phyloP scores from a whole-genome alignment of 2,113 vertebrate genomes.

The Cromileptes altivelis region DNA sequence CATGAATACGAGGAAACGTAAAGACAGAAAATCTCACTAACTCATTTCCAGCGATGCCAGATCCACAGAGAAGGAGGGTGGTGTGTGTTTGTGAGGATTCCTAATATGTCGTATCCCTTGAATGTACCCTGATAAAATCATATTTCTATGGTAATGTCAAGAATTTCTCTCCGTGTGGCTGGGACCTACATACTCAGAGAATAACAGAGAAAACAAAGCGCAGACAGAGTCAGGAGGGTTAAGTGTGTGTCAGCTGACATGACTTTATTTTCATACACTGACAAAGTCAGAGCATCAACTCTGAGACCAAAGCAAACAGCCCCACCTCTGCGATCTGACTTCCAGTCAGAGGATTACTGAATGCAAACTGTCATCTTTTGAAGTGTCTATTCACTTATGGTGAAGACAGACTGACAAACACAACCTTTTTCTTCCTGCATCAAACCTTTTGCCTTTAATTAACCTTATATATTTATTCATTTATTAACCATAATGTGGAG shows the following conservation, averaged over 20 bases:
- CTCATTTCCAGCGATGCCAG: neutral
- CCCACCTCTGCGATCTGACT: slow-evolving; percentile 5
- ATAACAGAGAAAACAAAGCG: neutral
- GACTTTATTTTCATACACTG: slow-evolving; percentile 13
- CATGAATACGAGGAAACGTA: neutral
- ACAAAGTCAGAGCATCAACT: neutral
- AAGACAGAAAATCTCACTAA: neutral
- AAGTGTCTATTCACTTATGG: neutral
- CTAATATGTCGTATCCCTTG: neutral
- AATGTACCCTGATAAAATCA: slow-evolving; percentile 3
- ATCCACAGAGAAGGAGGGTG: neutral
- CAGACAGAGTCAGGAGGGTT: slow-evolving; percentile 1
- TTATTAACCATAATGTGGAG: neutral
- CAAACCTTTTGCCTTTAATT: neutral
- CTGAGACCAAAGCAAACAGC: slow-evolving; percentile 12
- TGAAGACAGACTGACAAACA: neutral
- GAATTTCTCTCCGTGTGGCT: neutral
- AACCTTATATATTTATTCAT: neutral
- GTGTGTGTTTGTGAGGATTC: neutral
- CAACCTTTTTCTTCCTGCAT: neutral
- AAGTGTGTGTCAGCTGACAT: slow-evolving; percentile 17
- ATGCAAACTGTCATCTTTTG: neutral
- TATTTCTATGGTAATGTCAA: slow-evolving; percentile 26
- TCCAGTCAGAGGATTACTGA: neutral
- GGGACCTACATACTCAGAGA: slow-evolving; percentile 45